Conservation (phyloP, 1,140 invertebrate genomes). For the Archegozetes longisetosus region DNA sequence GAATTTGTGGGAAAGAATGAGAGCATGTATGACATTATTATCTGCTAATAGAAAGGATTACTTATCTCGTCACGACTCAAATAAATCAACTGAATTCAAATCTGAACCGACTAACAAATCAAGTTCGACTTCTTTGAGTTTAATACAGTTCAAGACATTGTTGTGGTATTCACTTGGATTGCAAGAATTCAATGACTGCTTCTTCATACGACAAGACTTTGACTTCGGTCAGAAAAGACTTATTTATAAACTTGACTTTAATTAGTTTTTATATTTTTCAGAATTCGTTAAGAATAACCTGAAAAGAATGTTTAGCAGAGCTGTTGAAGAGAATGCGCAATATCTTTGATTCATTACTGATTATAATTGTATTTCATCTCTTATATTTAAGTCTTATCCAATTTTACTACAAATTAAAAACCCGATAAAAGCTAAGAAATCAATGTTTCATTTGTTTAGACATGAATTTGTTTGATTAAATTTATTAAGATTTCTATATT, state of each 20-base stretch:
- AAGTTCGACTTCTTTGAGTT: background rate
- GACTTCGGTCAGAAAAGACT: background rate
- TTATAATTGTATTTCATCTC: too few species aligned
- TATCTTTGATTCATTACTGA: background rate
- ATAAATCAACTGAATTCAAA: too few species aligned
- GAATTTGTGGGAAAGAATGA: background rate
- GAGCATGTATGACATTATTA: background rate
- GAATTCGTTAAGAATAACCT: background rate
- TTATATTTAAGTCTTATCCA: too few species aligned
- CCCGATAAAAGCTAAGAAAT: too few species aligned
- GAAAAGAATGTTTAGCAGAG: background rate
- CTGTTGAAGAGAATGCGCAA: slow-evolving; percentile 5
- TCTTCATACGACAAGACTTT: background rate
- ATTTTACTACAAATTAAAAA: too few species aligned
- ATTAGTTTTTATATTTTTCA: background rate
- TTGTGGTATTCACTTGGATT: slow-evolving; percentile 9
- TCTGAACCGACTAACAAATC: background rate
- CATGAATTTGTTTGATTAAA: too few species aligned
- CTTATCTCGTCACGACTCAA: too few species aligned
- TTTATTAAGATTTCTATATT: too few species aligned
- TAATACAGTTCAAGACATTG: background rate
- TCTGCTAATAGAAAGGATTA: background rate
- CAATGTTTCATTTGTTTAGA: too few species aligned
- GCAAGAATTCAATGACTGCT: slow-evolving; percentile 4
- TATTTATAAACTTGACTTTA: background rate